phyloP scores from a whole-genome alignment of 2,797 vertebrate species.

The Malurus leucopterus region DNA sequence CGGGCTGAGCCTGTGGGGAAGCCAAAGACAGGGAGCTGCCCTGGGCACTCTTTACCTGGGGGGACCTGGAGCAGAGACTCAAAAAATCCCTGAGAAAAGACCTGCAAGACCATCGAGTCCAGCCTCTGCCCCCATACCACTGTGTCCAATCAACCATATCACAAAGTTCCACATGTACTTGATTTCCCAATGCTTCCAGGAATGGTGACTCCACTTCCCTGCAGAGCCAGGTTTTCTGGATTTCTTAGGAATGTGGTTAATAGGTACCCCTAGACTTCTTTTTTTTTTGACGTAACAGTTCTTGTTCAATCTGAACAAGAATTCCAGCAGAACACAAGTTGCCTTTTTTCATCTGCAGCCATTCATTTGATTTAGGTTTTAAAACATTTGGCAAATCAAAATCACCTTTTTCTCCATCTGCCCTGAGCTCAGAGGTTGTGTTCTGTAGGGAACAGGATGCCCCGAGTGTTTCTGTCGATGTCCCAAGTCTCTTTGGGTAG shows the following conservation, averaged over 20 bases:
- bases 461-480: rapidly evolving
- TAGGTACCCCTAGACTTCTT: background rate
- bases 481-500: background rate
- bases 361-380: background rate
- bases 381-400: background rate
- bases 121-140: background rate
- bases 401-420: background rate
- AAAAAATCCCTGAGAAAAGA: too few species aligned
- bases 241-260: rapidly evolving
- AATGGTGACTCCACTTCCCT: background rate
- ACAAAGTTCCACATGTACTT: rapidly evolving
- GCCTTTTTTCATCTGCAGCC: background rate
- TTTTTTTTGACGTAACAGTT: background rate
- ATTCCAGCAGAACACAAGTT: rapidly evolving
- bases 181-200: background rate
- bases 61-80: too few species aligned
- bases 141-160: rapidly evolving
- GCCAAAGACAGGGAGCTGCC: background rate
- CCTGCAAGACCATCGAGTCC: background rate
- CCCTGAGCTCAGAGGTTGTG: rapidly evolving
- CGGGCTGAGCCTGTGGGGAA: too few species aligned
- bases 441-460: rapidly evolving
- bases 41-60: rapidly evolving
- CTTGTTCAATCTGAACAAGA: rapidly evolving
- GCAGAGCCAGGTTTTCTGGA: background rate